These are phyloP conservation scores for Phrynocephalus versicolor DNA, from an alignment of 2,113 vertebrate genomes.

Conservation along the genomic window DNA sequence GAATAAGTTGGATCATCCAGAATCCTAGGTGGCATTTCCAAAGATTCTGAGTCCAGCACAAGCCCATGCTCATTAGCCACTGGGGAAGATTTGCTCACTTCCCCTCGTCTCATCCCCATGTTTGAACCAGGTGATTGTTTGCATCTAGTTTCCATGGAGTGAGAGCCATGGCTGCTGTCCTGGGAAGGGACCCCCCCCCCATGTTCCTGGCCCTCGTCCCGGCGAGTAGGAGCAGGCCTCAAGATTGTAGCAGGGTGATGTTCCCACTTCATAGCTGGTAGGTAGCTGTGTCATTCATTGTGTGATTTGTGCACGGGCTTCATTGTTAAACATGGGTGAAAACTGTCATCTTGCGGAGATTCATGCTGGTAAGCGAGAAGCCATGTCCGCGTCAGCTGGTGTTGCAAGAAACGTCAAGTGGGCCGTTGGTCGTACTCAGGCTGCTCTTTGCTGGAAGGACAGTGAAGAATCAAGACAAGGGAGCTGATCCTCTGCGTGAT, in stretches of 20 bases:
- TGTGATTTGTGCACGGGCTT: constrained; percentile 31
- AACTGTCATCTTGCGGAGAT: accelerated
- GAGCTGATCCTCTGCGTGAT: background rate
- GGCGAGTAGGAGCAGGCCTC: background rate
- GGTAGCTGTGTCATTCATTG: constrained; percentile 25
- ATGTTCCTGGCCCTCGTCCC: background rate
- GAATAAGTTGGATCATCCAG: background rate
- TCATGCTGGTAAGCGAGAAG: constrained; percentile 15
- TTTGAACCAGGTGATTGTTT: background rate
- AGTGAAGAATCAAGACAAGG: background rate
- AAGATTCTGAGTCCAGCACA: background rate
- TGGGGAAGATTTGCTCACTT: background rate
- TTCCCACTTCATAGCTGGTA: constrained; percentile 8
- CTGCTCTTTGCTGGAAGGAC: background rate
- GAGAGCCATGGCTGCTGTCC: background rate
- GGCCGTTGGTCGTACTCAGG: accelerated
- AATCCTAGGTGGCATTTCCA: background rate
- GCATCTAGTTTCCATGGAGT: background rate
- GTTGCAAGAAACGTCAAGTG: background rate
- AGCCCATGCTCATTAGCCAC: background rate
- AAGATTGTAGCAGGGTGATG: background rate
- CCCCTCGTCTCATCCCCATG: background rate
- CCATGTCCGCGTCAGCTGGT: background rate
- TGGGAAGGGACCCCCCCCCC: background rate
- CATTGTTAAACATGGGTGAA: background rate